Conservation (phyloP, 2,797 vertebrate species). For the Selene dorsalis region DNA sequence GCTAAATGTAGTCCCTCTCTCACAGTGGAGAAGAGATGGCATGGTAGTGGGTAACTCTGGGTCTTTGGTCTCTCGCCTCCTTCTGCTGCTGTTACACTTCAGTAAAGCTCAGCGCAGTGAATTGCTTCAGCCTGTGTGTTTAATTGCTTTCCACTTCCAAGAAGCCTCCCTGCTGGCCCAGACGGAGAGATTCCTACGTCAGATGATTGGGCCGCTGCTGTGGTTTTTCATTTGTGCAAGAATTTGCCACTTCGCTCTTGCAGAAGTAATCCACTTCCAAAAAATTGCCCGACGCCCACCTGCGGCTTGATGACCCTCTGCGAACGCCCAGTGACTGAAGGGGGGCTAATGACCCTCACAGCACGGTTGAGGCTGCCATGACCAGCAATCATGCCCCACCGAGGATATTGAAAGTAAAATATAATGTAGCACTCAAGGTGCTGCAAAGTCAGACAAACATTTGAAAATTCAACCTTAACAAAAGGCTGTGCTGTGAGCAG, state of each 20-base stretch:
- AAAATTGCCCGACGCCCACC: conserved; percentile 9
- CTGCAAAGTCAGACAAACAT: not conserved
- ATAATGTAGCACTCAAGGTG: not conserved
- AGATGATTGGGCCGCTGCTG: conserved; percentile 33
- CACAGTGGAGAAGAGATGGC: conserved; percentile 41
- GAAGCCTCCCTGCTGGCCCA: conserved; percentile 61
- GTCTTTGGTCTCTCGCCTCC: conserved; percentile 50
- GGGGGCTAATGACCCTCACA: not conserved
- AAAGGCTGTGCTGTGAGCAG: not conserved
- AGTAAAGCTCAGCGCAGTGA: conserved; percentile 42
- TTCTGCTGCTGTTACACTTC: conserved; percentile 47
- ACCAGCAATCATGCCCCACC: not conserved
- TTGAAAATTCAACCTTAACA: not conserved
- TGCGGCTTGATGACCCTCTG: conserved; percentile 21
- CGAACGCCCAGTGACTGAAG: not conserved
- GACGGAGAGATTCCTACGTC: conserved; percentile 44
- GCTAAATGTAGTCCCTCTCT: conserved; percentile 53
- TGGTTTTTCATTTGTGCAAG: conserved; percentile 27
- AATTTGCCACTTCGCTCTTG: conserved; percentile 13
- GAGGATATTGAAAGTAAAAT: not conserved
- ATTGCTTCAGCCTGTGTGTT: conserved; percentile 60
- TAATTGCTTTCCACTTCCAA: conserved; percentile 69
- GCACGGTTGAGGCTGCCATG: not conserved
- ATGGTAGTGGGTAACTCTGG: conserved; percentile 27
- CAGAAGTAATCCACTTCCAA: conserved; percentile 12